Evolutionary conservation across 2,888 invertebrate species (phyloP).

Genomic region (Orchesellides sinensis): DNA sequence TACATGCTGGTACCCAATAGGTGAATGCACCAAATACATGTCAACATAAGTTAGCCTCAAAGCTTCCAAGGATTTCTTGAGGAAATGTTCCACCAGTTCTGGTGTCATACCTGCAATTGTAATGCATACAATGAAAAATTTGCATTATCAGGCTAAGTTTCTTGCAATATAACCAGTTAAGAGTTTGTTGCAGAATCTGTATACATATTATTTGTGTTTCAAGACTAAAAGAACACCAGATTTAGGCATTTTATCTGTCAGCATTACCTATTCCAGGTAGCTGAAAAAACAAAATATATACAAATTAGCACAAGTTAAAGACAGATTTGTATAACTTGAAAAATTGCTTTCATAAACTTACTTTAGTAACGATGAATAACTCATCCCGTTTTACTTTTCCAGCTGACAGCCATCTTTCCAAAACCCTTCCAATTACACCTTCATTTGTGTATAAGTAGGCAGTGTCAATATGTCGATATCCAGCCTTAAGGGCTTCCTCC

Average conservation of each 20-base stretch:
- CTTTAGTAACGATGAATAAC: conserved; percentile 77
- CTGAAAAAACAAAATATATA: conserved; percentile 11
- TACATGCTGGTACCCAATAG: conserved; percentile 79
- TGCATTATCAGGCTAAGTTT: background rate
- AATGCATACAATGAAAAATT: background rate
- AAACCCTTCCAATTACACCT: conserved; percentile 76
- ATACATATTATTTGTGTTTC: background rate
- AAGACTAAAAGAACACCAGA: background rate
- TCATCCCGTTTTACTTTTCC: conserved; percentile 76
- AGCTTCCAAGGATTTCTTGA: conserved; percentile 78
- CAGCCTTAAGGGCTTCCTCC: conserved; percentile 74
- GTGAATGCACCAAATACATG: conserved; percentile 88
- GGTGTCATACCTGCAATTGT: conserved; percentile 64
- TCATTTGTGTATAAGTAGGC: conserved; percentile 76
- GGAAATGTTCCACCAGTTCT: conserved; percentile 65
- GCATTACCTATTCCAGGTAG: conserved; percentile 51
- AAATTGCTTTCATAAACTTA: conserved; percentile 42
- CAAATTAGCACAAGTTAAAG: background rate
- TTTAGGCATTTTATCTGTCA: no score
- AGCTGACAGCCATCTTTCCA: conserved; percentile 74
- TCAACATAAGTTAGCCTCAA: conserved; percentile 89
- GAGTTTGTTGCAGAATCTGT: background rate
- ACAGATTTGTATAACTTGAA: background rate
- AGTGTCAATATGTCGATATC: conserved; percentile 77
- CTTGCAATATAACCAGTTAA: background rate